phyloP scores from a whole-genome alignment of 2,113 vertebrate species.

The Dipodomys stephensi region DNA sequence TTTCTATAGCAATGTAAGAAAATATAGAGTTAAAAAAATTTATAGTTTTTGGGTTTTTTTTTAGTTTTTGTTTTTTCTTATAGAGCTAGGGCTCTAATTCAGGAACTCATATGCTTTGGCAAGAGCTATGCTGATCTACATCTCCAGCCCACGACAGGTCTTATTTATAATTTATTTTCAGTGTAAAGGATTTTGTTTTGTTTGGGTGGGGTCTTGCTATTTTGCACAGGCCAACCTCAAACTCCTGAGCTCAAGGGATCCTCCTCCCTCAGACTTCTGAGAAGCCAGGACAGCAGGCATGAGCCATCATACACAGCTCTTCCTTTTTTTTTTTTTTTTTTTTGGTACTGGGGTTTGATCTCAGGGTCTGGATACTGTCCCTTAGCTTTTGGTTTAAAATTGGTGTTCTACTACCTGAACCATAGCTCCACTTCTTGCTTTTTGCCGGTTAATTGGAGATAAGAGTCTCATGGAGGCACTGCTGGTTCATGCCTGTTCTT shows the following conservation, averaged over 20 bases:
- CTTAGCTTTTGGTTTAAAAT: too few relatives aligned
- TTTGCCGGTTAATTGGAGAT: too few relatives aligned
- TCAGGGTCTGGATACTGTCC: too few relatives aligned
- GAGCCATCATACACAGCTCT: neutral
- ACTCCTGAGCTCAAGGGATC: neutral
- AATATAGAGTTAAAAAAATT: neutral
- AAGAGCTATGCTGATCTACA: neutral
- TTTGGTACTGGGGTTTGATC: too few relatives aligned
- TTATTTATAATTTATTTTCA: neutral
- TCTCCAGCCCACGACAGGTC: neutral
- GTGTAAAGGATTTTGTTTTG: neutral
- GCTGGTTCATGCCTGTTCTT: too few relatives aligned
- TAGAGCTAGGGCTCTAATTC: neutral
- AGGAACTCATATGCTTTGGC: neutral
- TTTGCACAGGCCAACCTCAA: neutral
- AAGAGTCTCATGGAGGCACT: too few relatives aligned
- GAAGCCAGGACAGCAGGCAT: neutral
- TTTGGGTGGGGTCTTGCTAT: neutral
- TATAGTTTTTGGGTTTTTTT: neutral
- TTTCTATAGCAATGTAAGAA: conserved; percentile 31
- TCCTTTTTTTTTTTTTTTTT: neutral
- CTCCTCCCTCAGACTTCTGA: neutral
- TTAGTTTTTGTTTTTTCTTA: neutral
- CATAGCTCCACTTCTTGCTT: too few relatives aligned
- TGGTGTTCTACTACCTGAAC: too few relatives aligned